Percentiles rank a stretch among this genome's conserved stretches.
These are phyloP conservation scores for Griposia aprilina DNA, from an alignment of 2,888 invertebrate species.

Conservation along the genomic window DNA sequence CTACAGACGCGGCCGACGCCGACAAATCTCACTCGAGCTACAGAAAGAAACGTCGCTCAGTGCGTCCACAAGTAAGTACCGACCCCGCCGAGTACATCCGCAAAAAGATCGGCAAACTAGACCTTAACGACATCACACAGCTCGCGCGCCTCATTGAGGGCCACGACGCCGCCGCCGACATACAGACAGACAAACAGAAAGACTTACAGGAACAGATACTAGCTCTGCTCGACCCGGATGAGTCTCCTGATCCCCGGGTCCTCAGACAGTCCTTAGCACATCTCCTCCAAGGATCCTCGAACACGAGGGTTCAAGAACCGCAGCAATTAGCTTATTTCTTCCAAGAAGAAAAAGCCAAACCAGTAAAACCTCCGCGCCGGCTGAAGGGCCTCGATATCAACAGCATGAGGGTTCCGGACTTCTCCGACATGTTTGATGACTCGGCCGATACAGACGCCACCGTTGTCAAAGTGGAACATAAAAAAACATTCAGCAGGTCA, in stretches of 20 bases:
- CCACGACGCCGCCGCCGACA: constrained; percentile 75
- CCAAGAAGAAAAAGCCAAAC: constrained; percentile 71
- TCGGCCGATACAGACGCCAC: constrained; percentile 81
- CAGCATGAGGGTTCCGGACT: constrained; percentile 74
- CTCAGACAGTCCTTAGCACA: constrained; percentile 79
- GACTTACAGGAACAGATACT: constrained; percentile 85
- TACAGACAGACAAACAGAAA: constrained; percentile 76
- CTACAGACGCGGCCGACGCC: constrained; percentile 81
- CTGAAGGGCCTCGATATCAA: constrained; percentile 81
- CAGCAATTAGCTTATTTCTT: constrained; percentile 77
- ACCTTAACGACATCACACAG: constrained; percentile 84
- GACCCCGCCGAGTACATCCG: constrained; percentile 84
- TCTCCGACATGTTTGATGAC: constrained; percentile 74
- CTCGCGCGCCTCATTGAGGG: constrained; percentile 85
- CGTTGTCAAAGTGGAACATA: constrained; percentile 69
- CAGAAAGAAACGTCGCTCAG: constrained; percentile 83
- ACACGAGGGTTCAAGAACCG: constrained; percentile 72
- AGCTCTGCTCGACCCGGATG: constrained; percentile 82
- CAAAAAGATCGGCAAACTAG: constrained; percentile 84
- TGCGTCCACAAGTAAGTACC: constrained; percentile 86
- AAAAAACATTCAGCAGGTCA: constrained; percentile 63
- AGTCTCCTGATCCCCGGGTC: constrained; percentile 79
- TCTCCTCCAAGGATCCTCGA: constrained; percentile 79
- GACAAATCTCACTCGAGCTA: constrained; percentile 85
- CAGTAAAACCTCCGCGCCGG: constrained; percentile 76